A percentile compares a stretch with the other conserved stretches of the same genome.
phyloP scores from a whole-genome alignment of 2,888 invertebrate genomes.

The Gastrophysa polygoni region DNA sequence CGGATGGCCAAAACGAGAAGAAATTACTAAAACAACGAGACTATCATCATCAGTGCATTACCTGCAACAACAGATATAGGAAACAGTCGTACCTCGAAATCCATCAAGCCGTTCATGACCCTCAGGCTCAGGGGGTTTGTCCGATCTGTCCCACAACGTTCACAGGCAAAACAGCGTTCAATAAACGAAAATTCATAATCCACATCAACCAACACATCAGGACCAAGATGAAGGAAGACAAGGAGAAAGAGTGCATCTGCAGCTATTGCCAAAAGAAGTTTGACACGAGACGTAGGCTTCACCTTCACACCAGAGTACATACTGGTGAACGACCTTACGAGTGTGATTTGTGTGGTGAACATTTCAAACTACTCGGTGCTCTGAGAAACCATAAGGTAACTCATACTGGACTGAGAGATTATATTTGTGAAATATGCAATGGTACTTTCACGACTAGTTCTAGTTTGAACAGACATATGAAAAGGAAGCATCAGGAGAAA shows the following conservation, averaged over 20 bases:
- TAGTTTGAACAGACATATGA: slow-evolving; percentile 14
- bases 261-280: slow-evolving; percentile 3
- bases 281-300: not conserved
- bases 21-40: not conserved
- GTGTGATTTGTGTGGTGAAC: slow-evolving; percentile 11
- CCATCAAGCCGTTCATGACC: slow-evolving; percentile 1
- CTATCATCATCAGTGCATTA: not conserved
- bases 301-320: slow-evolving; percentile 6
- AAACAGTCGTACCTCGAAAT: not conserved
- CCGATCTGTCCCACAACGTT: not conserved
- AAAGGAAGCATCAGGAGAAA: not conserved
- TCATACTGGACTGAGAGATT: slow-evolving; percentile 5
- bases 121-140: not conserved
- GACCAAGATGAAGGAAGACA: slow-evolving; percentile 8
- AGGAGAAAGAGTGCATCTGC: not conserved
- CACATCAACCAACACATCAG: slow-evolving; percentile 12
- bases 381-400: slow-evolving; percentile 7
- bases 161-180: no score
- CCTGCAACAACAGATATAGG: slow-evolving; percentile 6
- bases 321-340: slow-evolving; percentile 12
- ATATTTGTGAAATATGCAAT: slow-evolving; percentile 9
- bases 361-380: slow-evolving; percentile 9
- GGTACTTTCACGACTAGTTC: slow-evolving; percentile 9
- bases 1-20: not conserved
- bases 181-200: not conserved